Base-by-base conservation (phyloP, 2,113 vertebrate species). In the Toxotes chatareus region DNA sequence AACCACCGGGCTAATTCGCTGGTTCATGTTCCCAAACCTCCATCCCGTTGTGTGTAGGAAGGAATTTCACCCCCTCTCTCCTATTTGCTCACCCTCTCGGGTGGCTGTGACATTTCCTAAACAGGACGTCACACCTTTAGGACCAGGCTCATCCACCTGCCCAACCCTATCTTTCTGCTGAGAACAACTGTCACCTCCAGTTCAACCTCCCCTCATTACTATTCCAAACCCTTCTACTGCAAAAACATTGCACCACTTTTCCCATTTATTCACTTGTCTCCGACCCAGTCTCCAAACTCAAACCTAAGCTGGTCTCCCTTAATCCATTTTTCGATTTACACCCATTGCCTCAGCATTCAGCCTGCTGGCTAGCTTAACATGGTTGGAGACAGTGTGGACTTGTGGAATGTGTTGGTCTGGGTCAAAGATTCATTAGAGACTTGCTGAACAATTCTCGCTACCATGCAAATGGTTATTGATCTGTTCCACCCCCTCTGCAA, bases 371-470 rank as follows among this genome's bases (percentile, higher is more conserved):
- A 73, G 86, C 82, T 83, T 76, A 91, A 90, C 31, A 74, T 91
- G 80, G 84, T 71, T 83, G 74, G 38, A 76, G 84, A 85, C 92
- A 75, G 86, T 91, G 93, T 90, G 46, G 89, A 94, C 91, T 93
- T 96, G 95, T 95, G 93, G 92, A 96, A 94, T 94, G 90, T 94
- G 88, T 93, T 92, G 92, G 10, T 23, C 85, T 74, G 71, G 81
- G 86, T 93, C 89, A 94, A 94, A 94, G 92, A 94, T 93, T 96
- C 87, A 95, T 91, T 93, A 95, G 94, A 93, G 93, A 92, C 89
- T 78, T 83, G 85, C 79, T 93, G 94, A 94, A 94, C 93, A 95
- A 90, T 87, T 93, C 88, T 92, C 73, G 21, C 91, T 57, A 83
- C 68, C 92, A 86, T 87, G 92, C 89, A 76, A 95, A 93, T 91